A percentile compares a stretch with the other conserved stretches of the same genome.
These are phyloP conservation scores for Julus scandinavius DNA, from an alignment of 2,888 invertebrate species.

Conservation along the genomic window DNA sequence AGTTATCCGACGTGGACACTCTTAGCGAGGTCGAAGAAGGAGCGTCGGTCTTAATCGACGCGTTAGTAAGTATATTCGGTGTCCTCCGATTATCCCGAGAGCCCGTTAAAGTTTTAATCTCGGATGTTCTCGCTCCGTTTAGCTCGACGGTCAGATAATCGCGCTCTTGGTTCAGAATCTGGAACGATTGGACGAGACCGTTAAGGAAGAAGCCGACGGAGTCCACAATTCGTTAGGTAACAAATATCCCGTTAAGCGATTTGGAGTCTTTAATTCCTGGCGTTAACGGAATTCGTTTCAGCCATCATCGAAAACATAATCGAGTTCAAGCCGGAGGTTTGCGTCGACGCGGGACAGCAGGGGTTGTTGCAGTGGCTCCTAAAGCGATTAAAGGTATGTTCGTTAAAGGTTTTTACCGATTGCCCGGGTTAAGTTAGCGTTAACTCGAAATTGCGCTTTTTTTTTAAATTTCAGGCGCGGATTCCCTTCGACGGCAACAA, in stretches of 20 bases:
- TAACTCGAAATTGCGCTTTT: not conserved
- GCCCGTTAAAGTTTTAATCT: constrained; percentile 49
- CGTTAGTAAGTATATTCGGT: constrained; percentile 73
- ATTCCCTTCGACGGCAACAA: constrained; percentile 94
- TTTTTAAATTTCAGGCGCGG: constrained; percentile 71
- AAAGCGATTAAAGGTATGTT: constrained; percentile 79
- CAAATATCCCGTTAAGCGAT: not conserved
- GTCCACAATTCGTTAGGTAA: constrained; percentile 91
- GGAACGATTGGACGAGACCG: constrained; percentile 89
- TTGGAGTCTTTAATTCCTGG: too few relatives aligned
- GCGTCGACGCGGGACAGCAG: constrained; percentile 86
- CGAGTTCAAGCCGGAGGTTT: constrained; percentile 87
- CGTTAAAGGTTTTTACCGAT: too few relatives aligned
- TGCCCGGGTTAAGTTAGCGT: not conserved
- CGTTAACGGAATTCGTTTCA: constrained; percentile 63
- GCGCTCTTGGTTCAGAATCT: constrained; percentile 92
- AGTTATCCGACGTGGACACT: constrained; percentile 96
- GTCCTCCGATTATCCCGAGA: too few relatives aligned
- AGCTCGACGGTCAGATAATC: constrained; percentile 87
- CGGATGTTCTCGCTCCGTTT: constrained; percentile 49
- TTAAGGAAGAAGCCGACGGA: constrained; percentile 95
- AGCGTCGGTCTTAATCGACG: constrained; percentile 86
- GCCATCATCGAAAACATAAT: constrained; percentile 95
- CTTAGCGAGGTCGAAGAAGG: constrained; percentile 94
- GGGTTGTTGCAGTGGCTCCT: constrained; percentile 92